Evolutionary conservation across 2,113 vertebrate genomes (phyloP), one percentile per base, ranked within the genome.

Genomic region (Colius striatus): DNA sequence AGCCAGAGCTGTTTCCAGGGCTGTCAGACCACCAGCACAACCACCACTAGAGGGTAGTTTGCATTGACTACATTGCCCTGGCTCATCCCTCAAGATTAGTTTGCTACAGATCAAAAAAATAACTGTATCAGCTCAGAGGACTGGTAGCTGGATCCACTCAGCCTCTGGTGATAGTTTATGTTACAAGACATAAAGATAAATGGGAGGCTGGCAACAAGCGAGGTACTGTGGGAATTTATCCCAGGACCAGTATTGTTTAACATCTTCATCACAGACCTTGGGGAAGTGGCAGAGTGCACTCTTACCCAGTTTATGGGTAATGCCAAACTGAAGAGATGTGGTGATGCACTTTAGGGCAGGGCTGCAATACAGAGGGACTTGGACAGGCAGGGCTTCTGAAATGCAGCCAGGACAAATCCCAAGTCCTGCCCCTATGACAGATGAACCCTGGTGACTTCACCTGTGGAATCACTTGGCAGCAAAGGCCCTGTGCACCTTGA

Each of bases 111-210:
- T 86, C 55, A 85, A 66, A 90, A 90, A 93, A 86, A 88, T 53
- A 87, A 53, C 61, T 83, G 55, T 72, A 87, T 84, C 84, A 88
- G 80, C 75, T 88, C 90, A 94, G 76, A 91, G 80, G 65, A 82
- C 83, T 92, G 74, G 91, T 95, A 92, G 84, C 75, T 93, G 87
- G 66, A 93, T 86, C 43, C 72, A 58, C 67, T 84, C 89, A 88
- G 89, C 34, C 80, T 87, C 82, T 0, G 0, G 66, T 54, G 47
- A 74, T 67, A 43, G 72, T 92, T 95, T 96, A 84, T 80, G 34
- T 93, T 96, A 95, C 90, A 92, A 16, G 67, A 92, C 89, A 77
- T 47, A 94, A 95, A 84, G 87, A 87, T 89, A 93, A 96, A 92
- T 63, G 34, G 72, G 67, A 77, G 43, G 55, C 29, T n/a, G 41